Base-by-base conservation (phyloP, 2,113 vertebrate genomes). In the Cavia aperea region DNA sequence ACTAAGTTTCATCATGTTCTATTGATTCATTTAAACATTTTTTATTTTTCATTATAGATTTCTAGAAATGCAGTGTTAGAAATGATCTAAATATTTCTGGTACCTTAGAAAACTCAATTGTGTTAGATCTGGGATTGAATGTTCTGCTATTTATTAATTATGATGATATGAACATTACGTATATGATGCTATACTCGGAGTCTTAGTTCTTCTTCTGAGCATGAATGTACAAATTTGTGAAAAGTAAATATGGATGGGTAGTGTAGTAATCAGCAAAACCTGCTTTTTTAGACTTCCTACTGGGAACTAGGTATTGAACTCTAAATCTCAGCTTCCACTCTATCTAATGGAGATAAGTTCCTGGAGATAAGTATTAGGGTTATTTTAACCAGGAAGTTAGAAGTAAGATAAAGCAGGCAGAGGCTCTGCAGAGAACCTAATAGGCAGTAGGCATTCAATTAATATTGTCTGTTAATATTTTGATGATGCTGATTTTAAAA, bases 1-100 rank as follows among this genome's bases (percentile, higher is more conserved):
- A 86, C 88, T 6, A 95, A 91, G 78, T 95, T 95, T 95, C 86
- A 86, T 93, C 77, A 33, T 70, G 87, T 95, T 91, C 91, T 87
- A 10, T 63, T 94, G 92, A 89, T 94, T 92, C 84, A 91, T 83
- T 88, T 94, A 93, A 86, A 54, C 51, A 49, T 65, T 36, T 66
- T 91, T 36, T 73, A 86, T 91, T 88, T 33, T 58, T 66, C 1
- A 51, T 73, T 62, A 54, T 73, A 24, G 49, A 89, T 94, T 87
- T 92, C 77, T 89, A 94, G 89, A 94, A 96, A 89, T 60, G 43
- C 68, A 95, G 72, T 95, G 51, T 89, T 92, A 33, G 43, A 93
- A 94, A 84, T 92, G 43, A 85, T 58, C 89, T 86, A 51, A 86
- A 31, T 58, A 49, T 75, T 19, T 83, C 49, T 66, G n/a, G 51